Evolutionary conservation across 2,797 vertebrate species (phyloP), one percentile per base, ranked within the genome.

Genomic region (Coranthus polyacanthus): DNA sequence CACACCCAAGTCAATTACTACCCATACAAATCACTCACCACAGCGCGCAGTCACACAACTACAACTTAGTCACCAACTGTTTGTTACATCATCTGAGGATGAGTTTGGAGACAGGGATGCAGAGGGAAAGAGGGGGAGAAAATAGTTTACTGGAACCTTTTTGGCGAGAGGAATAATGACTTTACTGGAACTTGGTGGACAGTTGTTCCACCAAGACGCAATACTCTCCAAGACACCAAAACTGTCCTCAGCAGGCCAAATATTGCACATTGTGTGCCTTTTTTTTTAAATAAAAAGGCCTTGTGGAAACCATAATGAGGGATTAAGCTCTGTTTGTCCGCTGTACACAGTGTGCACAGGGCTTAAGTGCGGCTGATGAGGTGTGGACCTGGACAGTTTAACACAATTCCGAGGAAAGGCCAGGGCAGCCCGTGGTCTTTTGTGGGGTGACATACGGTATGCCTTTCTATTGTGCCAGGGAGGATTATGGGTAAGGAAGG

Each of bases 1-100:
- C 91, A 92, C 94, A 94, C 92, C 92, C 92, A 92, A 89, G 90
- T 90, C 90, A 92, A 94, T 93, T 92, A 93, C 92, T 92, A 91
- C 89, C 90, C 87, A 72, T 86, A 87, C 82, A 83, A 90, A 86
- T 91, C 88, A 91, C 74, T 91, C 83, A 87, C 89, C 89, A 64
- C 87, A 87, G 68, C 29, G 34, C 11, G n/a, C 77, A 83, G 82
- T 79, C 76, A 74, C 72, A 82, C 62, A 80, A 81, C 81, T 83
- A 46, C 55, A 84, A 84, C 83, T 90, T 86, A 84, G 88, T 89
- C 86, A 90, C 86, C 83, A 69, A 83, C 85, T 63, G 80, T 79
- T 85, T 82, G 79, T 87, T 88, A 80, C 87, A 81, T 88, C 83
- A 86, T 75, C 75, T 55, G 65, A 74, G 80, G 81, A 85, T 68